These are phyloP conservation scores for Erinaceus europaeus DNA, from an alignment of 2,113 vertebrate species.

Conservation along the genomic window DNA sequence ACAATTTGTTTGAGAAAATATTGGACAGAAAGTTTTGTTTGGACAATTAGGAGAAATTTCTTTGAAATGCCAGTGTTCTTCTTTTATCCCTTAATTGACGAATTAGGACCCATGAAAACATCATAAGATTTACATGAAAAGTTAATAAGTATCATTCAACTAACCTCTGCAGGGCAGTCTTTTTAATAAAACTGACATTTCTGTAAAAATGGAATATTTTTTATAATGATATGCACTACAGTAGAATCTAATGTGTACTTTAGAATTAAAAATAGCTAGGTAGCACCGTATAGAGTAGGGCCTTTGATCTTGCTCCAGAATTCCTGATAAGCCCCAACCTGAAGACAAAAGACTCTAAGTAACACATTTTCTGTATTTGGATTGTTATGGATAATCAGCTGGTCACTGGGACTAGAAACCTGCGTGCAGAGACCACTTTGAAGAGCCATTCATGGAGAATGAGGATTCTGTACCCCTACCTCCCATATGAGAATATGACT, in stretches of 20 bases:
- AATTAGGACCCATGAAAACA: constrained; percentile 61
- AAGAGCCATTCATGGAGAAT: not conserved
- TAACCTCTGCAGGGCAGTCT: constrained; percentile 58
- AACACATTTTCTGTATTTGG: constrained; percentile 56
- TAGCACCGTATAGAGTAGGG: constrained; percentile 35
- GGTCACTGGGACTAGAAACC: not conserved
- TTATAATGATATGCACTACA: constrained; percentile 54
- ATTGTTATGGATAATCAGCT: constrained; percentile 41
- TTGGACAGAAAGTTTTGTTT: constrained; percentile 50
- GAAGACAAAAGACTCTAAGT: constrained; percentile 56
- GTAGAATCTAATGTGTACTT: constrained; percentile 62
- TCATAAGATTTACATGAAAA: constrained; percentile 61
- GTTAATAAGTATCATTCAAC: constrained; percentile 61
- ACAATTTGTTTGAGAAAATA: constrained; percentile 44
- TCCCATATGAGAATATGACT: not conserved
- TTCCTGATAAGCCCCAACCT: constrained; percentile 48
- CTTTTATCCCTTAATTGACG: constrained; percentile 60
- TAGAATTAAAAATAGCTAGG: constrained; percentile 64
- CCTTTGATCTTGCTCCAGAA: constrained; percentile 61
- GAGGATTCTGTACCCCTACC: not conserved
- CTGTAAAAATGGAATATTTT: constrained; percentile 51
- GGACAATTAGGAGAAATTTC: constrained; percentile 23
- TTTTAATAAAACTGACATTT: constrained; percentile 70
- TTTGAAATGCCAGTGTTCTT: not conserved
- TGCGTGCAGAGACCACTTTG: not conserved